Evolutionary conservation across 2,888 invertebrate species (phyloP).

Genomic region (Arctia plantaginis): DNA sequence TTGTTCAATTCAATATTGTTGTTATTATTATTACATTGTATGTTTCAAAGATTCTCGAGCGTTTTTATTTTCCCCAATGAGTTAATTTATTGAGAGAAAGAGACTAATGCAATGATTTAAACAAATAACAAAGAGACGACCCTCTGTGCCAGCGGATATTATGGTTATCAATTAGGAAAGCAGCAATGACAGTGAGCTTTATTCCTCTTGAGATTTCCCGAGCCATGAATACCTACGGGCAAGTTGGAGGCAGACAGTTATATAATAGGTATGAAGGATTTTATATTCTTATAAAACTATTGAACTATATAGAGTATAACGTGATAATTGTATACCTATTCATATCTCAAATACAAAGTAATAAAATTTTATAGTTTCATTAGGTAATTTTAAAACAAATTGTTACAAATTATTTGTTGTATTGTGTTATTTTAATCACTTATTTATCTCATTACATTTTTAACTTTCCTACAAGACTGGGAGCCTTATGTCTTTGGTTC

Average conservation of each 20-base stretch:
- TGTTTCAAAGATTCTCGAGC: slow-evolving; percentile 21
- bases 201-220: background rate
- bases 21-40: slow-evolving; percentile 49
- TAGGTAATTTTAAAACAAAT: too few relatives aligned
- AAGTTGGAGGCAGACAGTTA: background rate
- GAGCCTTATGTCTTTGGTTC: too few relatives aligned
- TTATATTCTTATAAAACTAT: background rate
- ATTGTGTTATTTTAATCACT: too few relatives aligned
- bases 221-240: background rate
- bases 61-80: slow-evolving; percentile 12
- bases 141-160: slow-evolving; percentile 62
- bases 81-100: background rate
- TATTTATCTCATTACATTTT: too few relatives aligned
- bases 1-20: slow-evolving; percentile 35
- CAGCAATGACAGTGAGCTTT: background rate
- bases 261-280: background rate
- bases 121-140: slow-evolving; percentile 18
- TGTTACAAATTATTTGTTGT: too few relatives aligned
- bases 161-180: slow-evolving; percentile 70
- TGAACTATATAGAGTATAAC: background rate
- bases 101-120: slow-evolving; percentile 1
- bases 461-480: too few relatives aligned
- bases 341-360: too few relatives aligned
- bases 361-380: too few relatives aligned
- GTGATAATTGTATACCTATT: too few relatives aligned